phyloP scores from a whole-genome alignment of 2,888 invertebrate species.

The Pristionchus fissidentatus region DNA sequence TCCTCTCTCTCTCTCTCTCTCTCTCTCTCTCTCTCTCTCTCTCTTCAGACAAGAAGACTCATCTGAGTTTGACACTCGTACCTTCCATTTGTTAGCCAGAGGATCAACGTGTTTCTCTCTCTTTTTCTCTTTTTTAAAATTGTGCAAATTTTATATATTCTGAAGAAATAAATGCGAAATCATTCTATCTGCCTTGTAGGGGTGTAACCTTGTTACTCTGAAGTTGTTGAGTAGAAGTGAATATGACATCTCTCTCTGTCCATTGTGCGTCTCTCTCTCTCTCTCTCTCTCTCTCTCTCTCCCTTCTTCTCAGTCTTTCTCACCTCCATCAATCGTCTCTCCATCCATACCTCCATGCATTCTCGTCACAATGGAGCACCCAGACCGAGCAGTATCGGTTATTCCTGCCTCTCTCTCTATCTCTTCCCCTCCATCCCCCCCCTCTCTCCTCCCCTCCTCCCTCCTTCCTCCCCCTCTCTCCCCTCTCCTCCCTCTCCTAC shows the following conservation, averaged over 20 bases:
- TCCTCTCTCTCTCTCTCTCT: constrained; percentile 7
- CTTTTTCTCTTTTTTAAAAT: no score
- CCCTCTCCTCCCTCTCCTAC: neutral
- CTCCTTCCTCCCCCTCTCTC: neutral
- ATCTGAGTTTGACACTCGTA: neutral
- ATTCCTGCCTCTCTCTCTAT: constrained; percentile 7
- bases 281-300: neutral
- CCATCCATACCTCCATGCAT: neutral
- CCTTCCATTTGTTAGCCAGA: neutral
- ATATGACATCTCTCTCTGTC: neutral
- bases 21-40: constrained; percentile 2
- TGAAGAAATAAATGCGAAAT: no score
- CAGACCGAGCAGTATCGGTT: neutral
- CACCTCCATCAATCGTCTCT: neutral
- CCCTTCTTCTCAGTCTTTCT: neutral
- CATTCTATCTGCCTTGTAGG: no score
- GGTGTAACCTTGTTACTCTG: no score
- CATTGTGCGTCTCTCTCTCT: neutral
- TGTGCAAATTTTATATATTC: no score
- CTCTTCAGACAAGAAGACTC: neutral
- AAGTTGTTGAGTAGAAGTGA: no score
- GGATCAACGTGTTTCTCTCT: no score
- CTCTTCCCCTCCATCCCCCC: neutral
- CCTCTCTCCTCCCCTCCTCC: neutral
- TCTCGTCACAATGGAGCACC: neutral